phyloP scores from a whole-genome alignment of 2,113 vertebrate species.

The Psittacara wagleri region DNA sequence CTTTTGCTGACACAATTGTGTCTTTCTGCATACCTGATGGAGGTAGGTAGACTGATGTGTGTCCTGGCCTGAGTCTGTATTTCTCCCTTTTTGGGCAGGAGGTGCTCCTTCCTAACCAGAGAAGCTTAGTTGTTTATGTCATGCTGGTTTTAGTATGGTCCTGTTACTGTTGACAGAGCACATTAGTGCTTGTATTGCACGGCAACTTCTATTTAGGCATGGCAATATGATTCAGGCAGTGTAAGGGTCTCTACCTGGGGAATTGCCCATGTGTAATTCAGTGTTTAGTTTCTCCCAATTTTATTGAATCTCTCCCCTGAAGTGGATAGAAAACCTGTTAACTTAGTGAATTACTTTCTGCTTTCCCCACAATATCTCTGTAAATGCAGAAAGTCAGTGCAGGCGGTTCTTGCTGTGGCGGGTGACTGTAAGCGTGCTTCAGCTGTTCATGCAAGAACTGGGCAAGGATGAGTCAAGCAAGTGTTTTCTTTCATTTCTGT shows the following conservation, averaged over 20 bases:
- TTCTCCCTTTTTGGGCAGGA: background rate
- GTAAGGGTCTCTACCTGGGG: background rate
- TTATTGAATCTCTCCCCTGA: background rate
- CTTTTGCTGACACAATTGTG: background rate
- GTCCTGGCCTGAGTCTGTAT: background rate
- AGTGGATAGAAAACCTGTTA: background rate
- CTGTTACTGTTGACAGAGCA: background rate
- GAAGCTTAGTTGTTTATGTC: background rate
- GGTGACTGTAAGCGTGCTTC: background rate
- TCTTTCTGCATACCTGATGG: background rate
- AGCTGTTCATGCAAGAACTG: background rate
- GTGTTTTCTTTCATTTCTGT: constrained; percentile 17
- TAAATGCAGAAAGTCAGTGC: background rate
- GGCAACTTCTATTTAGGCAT: background rate
- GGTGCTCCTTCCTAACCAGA: background rate
- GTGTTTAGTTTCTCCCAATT: background rate
- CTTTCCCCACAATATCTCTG: background rate
- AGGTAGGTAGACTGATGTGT: background rate
- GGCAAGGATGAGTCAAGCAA: constrained; percentile 36
- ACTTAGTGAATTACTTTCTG: background rate
- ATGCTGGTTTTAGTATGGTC: background rate
- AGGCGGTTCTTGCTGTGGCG: rapidly evolving
- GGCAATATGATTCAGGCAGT: rapidly evolving
- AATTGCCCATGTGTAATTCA: background rate
- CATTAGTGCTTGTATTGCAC: background rate